Evolutionary conservation across 2,888 invertebrate species (phyloP).

Genomic region (Trissoscelio sp.): DNA sequence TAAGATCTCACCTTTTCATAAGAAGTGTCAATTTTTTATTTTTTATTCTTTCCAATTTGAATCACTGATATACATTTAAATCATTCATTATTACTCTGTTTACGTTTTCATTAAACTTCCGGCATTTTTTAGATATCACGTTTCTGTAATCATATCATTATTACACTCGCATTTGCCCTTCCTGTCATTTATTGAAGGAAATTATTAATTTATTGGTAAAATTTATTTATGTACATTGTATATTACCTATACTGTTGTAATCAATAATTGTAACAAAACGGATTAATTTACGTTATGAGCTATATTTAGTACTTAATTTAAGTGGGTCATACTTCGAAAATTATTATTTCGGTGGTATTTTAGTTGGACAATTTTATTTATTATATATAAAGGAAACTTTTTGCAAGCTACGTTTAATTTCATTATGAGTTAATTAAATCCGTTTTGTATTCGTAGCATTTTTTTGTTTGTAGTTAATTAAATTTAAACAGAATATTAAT

Average conservation of each 20-base stretch:
- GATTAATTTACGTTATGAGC: constrained; percentile 3
- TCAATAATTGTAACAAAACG: constrained; percentile 1
- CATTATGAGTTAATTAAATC: too few species aligned
- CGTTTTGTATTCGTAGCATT: too few species aligned
- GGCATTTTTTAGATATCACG: constrained; percentile 24
- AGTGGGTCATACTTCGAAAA: constrained; percentile 6
- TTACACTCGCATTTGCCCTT: constrained; percentile 1
- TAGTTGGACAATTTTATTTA: too few species aligned
- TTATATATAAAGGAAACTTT: too few species aligned
- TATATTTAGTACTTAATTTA: constrained; percentile 1
- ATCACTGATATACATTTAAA: not conserved
- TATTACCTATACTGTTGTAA: not conserved
- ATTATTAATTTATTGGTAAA: constrained; percentile 15
- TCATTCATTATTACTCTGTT: constrained; percentile 25
- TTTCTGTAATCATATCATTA: constrained; percentile 19
- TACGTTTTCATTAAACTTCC: constrained; percentile 20
- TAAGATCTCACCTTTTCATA: not conserved
- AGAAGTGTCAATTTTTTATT: not conserved
- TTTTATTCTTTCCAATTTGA: not conserved
- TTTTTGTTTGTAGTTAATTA: too few species aligned
- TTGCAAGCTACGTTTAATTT: too few species aligned
- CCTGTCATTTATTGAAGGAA: constrained; percentile 8
- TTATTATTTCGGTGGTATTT: constrained; percentile 8
- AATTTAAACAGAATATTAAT: too few species aligned
- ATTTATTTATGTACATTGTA: constrained; percentile 9